Evolutionary conservation across 2,113 vertebrate genomes (phyloP).

Genomic region (Picathartes gymnocephalus): DNA sequence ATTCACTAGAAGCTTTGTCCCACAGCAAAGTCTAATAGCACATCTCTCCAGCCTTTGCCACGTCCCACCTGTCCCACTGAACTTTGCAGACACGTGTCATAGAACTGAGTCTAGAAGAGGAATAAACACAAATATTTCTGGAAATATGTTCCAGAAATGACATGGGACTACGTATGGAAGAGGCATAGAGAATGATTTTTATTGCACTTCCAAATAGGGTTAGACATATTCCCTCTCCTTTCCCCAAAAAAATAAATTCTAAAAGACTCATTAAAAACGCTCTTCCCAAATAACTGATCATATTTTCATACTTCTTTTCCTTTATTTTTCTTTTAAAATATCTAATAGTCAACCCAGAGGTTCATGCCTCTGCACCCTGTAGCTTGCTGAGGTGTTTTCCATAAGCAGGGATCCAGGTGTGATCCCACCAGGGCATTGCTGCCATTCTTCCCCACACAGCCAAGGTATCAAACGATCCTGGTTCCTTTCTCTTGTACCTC

Average conservation of each 20-base stretch:
- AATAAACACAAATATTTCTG: not conserved
- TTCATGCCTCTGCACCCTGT: fast-evolving
- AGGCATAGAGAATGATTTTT: not conserved
- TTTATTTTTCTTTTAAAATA: not conserved
- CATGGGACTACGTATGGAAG: not conserved
- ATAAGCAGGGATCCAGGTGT: not conserved
- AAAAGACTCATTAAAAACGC: not conserved
- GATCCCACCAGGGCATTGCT: not conserved
- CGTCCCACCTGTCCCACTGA: not conserved
- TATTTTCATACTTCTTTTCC: not conserved
- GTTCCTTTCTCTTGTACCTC: not conserved
- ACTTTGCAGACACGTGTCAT: not conserved
- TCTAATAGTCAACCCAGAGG: not conserved
- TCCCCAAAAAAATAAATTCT: not conserved
- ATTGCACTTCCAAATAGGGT: not conserved
- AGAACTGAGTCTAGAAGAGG: not conserved
- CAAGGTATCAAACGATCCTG: fast-evolving
- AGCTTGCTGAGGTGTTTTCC: not conserved
- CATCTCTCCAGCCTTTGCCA: fast-evolving
- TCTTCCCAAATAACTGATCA: not conserved
- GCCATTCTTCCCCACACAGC: not conserved
- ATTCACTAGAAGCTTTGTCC: not conserved
- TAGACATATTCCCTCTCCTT: not conserved
- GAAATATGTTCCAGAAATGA: conserved; percentile 3
- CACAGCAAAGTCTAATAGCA: not conserved